phyloP scores from a whole-genome alignment of 2,797 vertebrate genomes.

The Danio choprae region DNA sequence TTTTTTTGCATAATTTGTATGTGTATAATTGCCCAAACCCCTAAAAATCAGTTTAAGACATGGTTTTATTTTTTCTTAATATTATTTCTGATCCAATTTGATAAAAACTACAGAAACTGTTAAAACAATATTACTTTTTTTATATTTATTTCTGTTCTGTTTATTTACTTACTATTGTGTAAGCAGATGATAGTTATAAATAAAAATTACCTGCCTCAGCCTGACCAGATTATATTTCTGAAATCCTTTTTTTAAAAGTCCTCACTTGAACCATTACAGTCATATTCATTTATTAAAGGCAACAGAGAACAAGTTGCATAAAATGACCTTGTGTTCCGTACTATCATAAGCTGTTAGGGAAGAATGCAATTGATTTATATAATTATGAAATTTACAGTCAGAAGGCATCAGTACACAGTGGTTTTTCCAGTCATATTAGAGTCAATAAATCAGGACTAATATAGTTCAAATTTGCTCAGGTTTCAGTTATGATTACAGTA shows the following conservation, averaged over 20 bases:
- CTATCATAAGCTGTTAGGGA: neutral
- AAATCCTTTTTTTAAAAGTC: neutral
- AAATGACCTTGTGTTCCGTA: neutral
- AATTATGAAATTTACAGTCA: conserved; percentile 4
- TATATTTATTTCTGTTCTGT: neutral
- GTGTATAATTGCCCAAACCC: no score
- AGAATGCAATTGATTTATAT: neutral
- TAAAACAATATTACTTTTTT: neutral
- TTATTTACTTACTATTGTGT: neutral
- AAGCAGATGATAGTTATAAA: neutral
- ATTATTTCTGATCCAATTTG: neutral
- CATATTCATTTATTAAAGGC: neutral
- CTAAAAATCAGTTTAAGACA: neutral
- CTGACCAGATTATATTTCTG: neutral
- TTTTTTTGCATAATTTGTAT: no score
- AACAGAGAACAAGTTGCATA: neutral
- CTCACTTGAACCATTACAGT: neutral
- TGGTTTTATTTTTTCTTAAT: neutral
- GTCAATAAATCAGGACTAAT: conserved; percentile 8
- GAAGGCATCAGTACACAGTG: neutral
- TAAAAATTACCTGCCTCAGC: neutral
- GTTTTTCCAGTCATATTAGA: conserved; percentile 8
- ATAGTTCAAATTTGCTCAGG: neutral
- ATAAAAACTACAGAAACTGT: neutral
- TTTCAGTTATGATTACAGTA: conserved; percentile 3